These are phyloP conservation scores for Tragelaphus imberbis DNA, from an alignment of 2,113 vertebrate genomes.

Conservation along the genomic window DNA sequence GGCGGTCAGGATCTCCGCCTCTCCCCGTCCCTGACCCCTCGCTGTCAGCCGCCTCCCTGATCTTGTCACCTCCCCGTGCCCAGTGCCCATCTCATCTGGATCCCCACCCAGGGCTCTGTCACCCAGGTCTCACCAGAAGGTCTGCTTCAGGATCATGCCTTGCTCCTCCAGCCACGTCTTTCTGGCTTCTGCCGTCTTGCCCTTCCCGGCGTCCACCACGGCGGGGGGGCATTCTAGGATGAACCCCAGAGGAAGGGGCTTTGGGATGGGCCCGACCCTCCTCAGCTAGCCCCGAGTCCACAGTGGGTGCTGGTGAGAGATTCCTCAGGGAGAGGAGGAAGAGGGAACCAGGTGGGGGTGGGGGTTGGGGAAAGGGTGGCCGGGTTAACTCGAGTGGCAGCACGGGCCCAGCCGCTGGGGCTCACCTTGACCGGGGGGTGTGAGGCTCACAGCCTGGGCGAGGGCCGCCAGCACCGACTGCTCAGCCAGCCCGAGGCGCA, in stretches of 20 bases:
- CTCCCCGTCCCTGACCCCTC: accelerated
- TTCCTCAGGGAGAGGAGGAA: not conserved
- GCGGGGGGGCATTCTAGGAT: conserved; percentile 82
- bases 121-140: conserved; percentile 85
- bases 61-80: not conserved
- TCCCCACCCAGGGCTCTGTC: not conserved
- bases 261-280: not conserved
- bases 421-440: conserved; percentile 87
- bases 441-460: conserved; percentile 88
- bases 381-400: accelerated
- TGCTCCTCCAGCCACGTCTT: conserved; percentile 90
- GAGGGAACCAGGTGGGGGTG: not conserved
- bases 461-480: conserved; percentile 88
- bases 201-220: conserved; percentile 87
- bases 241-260: not conserved
- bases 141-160: conserved; percentile 89
- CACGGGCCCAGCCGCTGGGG: accelerated
- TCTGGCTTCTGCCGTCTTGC: conserved; percentile 83
- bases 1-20: accelerated
- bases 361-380: not conserved
- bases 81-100: accelerated
- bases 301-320: accelerated
- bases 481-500: conserved; percentile 91
- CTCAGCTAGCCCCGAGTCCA: not conserved
- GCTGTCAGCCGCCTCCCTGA: accelerated